Percentiles rank a stretch among this genome's conserved stretches.
Evolutionary conservation across 2,888 invertebrate genomes (phyloP).

Genomic region (Drosophila flavopinicola): DNA sequence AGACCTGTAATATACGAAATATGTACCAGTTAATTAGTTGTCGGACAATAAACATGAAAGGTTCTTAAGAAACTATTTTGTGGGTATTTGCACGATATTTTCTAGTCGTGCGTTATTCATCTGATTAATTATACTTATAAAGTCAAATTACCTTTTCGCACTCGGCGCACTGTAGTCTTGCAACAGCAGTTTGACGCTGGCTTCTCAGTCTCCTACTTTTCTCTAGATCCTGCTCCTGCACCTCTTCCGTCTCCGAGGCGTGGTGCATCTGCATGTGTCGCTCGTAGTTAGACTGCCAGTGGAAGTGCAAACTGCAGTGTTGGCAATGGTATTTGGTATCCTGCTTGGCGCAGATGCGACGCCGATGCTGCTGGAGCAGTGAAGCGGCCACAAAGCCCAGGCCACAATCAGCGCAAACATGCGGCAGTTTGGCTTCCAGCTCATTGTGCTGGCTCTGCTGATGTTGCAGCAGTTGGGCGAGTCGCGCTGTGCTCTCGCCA

Average conservation of each 20-base stretch:
- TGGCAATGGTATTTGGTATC: slow-evolving; percentile 69
- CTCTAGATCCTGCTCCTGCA: background rate
- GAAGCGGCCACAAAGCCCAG: slow-evolving; percentile 85
- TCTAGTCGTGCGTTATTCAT: background rate
- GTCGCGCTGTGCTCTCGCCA: slow-evolving; percentile 46
- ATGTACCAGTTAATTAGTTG: too few species aligned
- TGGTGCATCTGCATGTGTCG: slow-evolving; percentile 65
- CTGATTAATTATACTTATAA: too few species aligned
- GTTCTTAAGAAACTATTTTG: too few species aligned
- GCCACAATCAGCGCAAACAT: slow-evolving; percentile 85
- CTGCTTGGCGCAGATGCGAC: slow-evolving; percentile 79
- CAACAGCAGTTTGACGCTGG: slow-evolving; percentile 64
- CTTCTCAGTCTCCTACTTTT: slow-evolving; percentile 56
- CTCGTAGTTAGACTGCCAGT: slow-evolving; percentile 79
- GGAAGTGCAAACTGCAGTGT: slow-evolving; percentile 76
- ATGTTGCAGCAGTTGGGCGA: slow-evolving; percentile 71
- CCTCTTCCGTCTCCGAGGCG: background rate
- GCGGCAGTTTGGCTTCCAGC: slow-evolving; percentile 80
- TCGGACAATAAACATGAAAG: too few species aligned
- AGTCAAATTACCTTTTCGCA: slow-evolving; percentile 85
- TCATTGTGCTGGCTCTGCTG: slow-evolving; percentile 72
- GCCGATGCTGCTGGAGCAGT: slow-evolving; percentile 85
- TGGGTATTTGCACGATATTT: too few species aligned
- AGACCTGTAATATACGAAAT: slow-evolving; percentile 76
- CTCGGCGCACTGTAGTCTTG: slow-evolving; percentile 86